A percentile compares a stretch with the other conserved stretches of the same genome.
These are phyloP conservation scores for Pogonomyrmex californicus DNA, from an alignment of 1,140 invertebrate genomes.

Conservation along the genomic window DNA sequence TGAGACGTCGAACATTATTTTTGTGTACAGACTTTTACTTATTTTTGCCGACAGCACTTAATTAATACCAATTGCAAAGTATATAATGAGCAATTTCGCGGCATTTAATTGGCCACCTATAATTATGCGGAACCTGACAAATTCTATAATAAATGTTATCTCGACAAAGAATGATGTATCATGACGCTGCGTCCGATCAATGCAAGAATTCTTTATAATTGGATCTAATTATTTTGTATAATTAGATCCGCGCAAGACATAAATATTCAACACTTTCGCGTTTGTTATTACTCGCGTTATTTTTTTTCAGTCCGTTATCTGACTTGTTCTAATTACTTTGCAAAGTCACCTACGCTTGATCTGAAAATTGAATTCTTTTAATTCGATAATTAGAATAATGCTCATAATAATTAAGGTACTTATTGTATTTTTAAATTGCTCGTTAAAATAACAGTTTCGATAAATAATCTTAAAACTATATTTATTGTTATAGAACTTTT, in stretches of 20 bases:
- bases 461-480: not conserved
- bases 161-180: not conserved
- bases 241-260: not conserved
- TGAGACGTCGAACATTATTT: not conserved
- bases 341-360: slow-evolving; percentile 9
- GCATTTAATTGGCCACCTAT: slow-evolving; percentile 13
- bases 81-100: not conserved
- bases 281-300: not conserved
- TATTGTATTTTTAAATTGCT: not conserved
- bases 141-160: slow-evolving; percentile 18
- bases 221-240: slow-evolving; percentile 33
- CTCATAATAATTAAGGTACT: not conserved
- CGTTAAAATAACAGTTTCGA: not conserved
- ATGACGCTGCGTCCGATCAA: slow-evolving; percentile 3
- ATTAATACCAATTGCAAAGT: slow-evolving; percentile 13
- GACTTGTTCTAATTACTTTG: not conserved
- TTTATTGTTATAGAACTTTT: not conserved
- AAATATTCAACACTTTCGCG: slow-evolving; percentile 23
- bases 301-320: not conserved
- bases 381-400: not conserved
- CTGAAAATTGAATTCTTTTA: not conserved
- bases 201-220: slow-evolving; percentile 27
- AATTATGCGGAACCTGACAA: slow-evolving; percentile 23
- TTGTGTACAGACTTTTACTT: not conserved
- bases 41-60: not conserved